Evolutionary conservation across 2,797 vertebrate genomes (phyloP), one percentile per base, ranked within the genome.

Genomic region (Furcifer pardalis): DNA sequence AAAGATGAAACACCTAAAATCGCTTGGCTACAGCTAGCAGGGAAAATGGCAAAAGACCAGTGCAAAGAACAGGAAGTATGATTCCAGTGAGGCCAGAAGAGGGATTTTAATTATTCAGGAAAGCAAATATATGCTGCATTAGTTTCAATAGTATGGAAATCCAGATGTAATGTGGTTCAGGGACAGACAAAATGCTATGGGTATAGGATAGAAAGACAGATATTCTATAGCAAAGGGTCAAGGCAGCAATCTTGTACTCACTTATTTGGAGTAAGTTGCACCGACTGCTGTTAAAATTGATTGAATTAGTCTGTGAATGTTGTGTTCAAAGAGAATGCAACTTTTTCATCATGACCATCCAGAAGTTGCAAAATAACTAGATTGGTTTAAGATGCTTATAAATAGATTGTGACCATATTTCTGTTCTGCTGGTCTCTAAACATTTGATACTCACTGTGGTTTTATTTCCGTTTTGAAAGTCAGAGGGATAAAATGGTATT

Each of bases 391-490:
- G 13, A 30, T 40, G 35, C 49, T 65, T 42, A 35, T 8, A 69
- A 60, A 27, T 59, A 40, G n/a, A 7, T 44, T 9, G 8, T 30
- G n/a, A 30, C 74, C 44, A 56, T 62, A 13, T 49, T 73, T 63
- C 15, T 9, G 19, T 73, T 19, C 6, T 15, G 65, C 30, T 79
- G 69, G 35, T 42, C 2, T 73, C 77, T 25, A 32, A 72, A 19
- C 4, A n/a, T 71, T 84, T 60, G 23, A 46, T 37, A 49, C 68
- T 49, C 21, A 23, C 5, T 72, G 52, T 59, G 44, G 25, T 40
- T 76, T 83, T 52, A 30, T 84, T 89, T 81, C 9, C 21, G 7
- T 37, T 59, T 85, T 87, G 85, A 87, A 88, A 90, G 76, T 91
- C 42, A 74, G 88, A 75, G 87, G 78, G 27, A 84, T 86, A 72